Conservation (phyloP, 2,888 invertebrate genomes). For the Xestobium rufovillosum region DNA sequence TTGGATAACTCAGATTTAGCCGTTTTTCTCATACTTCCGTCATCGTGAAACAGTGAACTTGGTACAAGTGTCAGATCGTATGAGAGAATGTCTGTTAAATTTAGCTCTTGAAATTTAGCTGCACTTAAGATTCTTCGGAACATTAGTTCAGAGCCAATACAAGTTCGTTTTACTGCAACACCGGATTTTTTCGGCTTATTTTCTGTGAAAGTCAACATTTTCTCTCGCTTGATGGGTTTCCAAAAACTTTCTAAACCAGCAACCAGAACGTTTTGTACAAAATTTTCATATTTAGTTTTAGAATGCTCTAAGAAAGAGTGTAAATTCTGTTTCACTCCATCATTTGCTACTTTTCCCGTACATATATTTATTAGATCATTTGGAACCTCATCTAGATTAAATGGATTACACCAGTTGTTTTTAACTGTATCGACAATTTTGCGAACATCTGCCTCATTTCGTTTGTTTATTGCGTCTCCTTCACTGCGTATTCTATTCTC, state of each 20-base stretch:
- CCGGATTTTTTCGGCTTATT: slow-evolving; percentile 5
- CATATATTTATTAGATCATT: slow-evolving; percentile 10
- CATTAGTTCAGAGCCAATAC: slow-evolving; percentile 16
- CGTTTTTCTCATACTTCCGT: slow-evolving; percentile 19
- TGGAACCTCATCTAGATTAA: slow-evolving; percentile 12
- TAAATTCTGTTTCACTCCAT: slow-evolving; percentile 7
- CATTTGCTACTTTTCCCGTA: slow-evolving; percentile 11
- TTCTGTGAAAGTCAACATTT: slow-evolving; percentile 9
- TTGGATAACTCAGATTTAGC: slow-evolving; percentile 17
- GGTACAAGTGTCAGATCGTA: slow-evolving; percentile 16
- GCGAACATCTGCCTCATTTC: slow-evolving; percentile 10
- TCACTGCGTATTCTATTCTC: neutral
- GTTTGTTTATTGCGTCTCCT: slow-evolving; percentile 6
- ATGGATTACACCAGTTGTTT: slow-evolving; percentile 14
- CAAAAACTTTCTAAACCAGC: slow-evolving; percentile 11
- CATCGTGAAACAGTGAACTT: slow-evolving; percentile 15
- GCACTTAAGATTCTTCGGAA: slow-evolving; percentile 19
- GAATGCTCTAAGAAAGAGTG: neutral
- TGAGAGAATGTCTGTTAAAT: slow-evolving; percentile 15
- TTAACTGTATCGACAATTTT: slow-evolving; percentile 8
- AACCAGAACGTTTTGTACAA: neutral
- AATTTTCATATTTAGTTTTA: neutral
- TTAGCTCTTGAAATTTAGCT: slow-evolving; percentile 14
- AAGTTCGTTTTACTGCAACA: too few relatives aligned
- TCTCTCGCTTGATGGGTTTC: slow-evolving; percentile 8